Evolutionary conservation across 1,140 invertebrate species (phyloP), one percentile per base, ranked within the genome.

Genomic region (Drosophila virilis): DNA sequence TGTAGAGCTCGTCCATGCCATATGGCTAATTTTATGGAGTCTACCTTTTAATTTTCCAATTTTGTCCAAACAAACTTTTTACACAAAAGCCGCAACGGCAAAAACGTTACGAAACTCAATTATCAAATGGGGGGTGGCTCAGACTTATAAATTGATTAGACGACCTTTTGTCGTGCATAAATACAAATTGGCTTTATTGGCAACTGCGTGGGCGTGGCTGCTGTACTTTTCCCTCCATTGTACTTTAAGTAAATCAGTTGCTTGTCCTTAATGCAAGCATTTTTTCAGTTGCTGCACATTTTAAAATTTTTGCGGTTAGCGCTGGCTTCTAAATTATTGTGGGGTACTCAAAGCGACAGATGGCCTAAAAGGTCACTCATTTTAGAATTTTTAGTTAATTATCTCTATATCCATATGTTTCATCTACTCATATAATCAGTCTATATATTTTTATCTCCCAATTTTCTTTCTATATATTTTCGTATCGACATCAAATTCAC

Each of bases 11-110:
- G 46, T 32, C 46, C 35, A 45, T 46, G 54, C 61, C 83, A 89
- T 86, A 86, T 86, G 83, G 84, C 84, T 79, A 88, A 86, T 86
- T 86, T 78, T 71, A 38, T 42, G 62, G 48, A 59, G 57, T 61
- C 40, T 50, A 71, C 71, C 58, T 72, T 79, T 52, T 70, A 83
- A 83, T 88, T 82, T 88, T 55, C 50, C 83, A 72, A 68, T 86
- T 77, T 76, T 17, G 43, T 22, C 42, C 45, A 79, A 74, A 70
- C 51, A 77, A 83, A 77, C 45, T 79, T 84, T 70, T 71, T 46
- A 15, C 8, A 42, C 51, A 57, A 64, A 71, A 48, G 65, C 54
- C 70, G 22, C 70, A 52, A 17, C 64, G 43, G 81, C 69, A 78
- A 77, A 86, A 81, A 72, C 66, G 74, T 66, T 68, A 43, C 17